Conservation (phyloP, 2,113 vertebrate genomes). For the Isichthys henryi region DNA sequence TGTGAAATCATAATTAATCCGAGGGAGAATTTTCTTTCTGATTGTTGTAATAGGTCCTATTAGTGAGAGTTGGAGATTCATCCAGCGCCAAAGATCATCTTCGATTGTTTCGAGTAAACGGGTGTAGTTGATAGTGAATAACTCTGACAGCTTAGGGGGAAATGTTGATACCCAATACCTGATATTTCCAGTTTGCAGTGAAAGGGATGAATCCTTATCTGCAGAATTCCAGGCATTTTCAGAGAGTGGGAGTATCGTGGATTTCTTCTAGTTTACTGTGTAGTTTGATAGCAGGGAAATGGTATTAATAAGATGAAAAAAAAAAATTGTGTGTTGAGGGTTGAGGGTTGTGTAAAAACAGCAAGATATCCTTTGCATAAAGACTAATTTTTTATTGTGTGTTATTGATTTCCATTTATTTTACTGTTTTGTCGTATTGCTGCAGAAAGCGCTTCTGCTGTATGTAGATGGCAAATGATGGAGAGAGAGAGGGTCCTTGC, state of each 20-base stretch:
- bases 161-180: not conserved
- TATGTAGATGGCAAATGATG: not conserved
- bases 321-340: not conserved
- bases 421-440: not conserved
- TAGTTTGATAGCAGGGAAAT: not conserved
- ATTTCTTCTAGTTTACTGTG: not conserved
- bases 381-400: not conserved
- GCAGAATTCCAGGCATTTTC: not conserved
- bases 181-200: not conserved
- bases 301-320: not conserved
- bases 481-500: not conserved
- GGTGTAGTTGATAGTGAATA: not conserved
- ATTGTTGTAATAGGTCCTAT: not conserved
- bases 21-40: not conserved
- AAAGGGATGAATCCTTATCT: not conserved
- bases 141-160: not conserved
- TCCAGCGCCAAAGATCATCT: not conserved
- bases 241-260: not conserved
- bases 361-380: not conserved
- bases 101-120: not conserved
- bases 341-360: not conserved
- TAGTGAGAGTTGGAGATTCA: not conserved
- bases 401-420: not conserved
- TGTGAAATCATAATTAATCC: not conserved
- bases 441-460: not conserved